Evolutionary conservation across 1,140 invertebrate species (phyloP), one percentile per base, ranked within the genome.

Genomic region (Proctacanthus coquilletti): DNA sequence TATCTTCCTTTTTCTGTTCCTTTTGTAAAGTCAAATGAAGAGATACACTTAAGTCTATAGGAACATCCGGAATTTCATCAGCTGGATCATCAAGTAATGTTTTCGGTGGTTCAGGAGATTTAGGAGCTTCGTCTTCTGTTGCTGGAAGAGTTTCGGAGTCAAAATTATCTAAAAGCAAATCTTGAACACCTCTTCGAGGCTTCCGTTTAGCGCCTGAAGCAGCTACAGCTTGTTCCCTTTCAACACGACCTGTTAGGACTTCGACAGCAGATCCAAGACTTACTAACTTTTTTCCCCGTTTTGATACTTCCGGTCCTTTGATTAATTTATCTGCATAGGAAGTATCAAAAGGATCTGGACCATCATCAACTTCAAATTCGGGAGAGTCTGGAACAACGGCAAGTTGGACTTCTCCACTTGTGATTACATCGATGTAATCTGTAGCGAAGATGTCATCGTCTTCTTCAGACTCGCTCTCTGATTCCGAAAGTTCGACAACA

Each of bases 361-460:
- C 76, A 48, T 77, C 76, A 33, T 75, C 75, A 34, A 70, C 51
- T 33, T 71, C 68, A 41, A 81, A 71, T 20, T 79, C 66, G 2
- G 74, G 77, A 4, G 84, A 85, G 49, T 83, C 84, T 3, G 86
- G 84, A 36, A 91, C 84, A 45, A 86, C 85, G 5, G 78, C 81
- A 60, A 91, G 67, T 66, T 84, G 82, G 9, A 89, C 72, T 53
- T 88, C 83, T 41, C 83, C 84, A 36, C 79, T 75, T 46, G 83
- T 79, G 5, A 88, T 73, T 25, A 74, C 79, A 53, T 89, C 85
- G 10, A 89, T 72, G 46, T 84, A 91, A 1, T 80, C 76, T 3
- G 85, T 89, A 47, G 87, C 83, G 50, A 91, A 89, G 36, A 88
- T 81, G 48, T 87, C 80, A 62, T 84, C 82, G 30, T 80, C 75